Base-by-base conservation (phyloP, 23 tunicate species). In the Phallusia fumigata region DNA sequence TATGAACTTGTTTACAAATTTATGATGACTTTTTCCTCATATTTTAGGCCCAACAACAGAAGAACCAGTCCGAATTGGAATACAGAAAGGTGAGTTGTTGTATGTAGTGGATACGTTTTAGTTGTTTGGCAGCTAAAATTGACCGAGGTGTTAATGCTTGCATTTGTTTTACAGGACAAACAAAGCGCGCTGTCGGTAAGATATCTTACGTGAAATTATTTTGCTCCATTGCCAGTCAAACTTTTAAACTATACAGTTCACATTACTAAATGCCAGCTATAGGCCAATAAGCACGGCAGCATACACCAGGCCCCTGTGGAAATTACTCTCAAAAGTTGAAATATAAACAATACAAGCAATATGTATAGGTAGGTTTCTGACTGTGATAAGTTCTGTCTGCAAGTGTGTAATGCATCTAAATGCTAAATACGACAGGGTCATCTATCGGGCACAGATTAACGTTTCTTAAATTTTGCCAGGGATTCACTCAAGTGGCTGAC, bases 1-100 rank as follows among this genome's bases (percentile, higher is more conserved):
- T n/a, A n/a, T n/a, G n/a, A 51, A 51, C 58, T 15, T 51, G 18
- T 13, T 51, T 15, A 51, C 58, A 51, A 51, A 15, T 58, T 16
- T 58, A 58, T 58, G 26, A n/a, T 58, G 69, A 58, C 1, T 10
- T 5, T 40, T 40, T 40, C 10, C 10, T 40, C 47, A 19, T 87
- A 64, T 30, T 83, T 18, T 84, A 88, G 93, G 84, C 84, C 49
- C 51, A 88, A 77, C 93, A 88, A 35, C 93, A 88, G 33, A 83
- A 88, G 64, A 88, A 88, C 53, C 87, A 83, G 49, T 88, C 93
- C 15, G 88, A 88, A 32, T 36, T 82, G 28, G 74, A 74, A 31
- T 87, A 87, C 81, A 51, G 93, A 73, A 88, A 88, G 47, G 93
- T 88, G 76, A 76, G 81, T 31, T 30, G 10, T 10, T 40, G 1